These are phyloP conservation scores for Heliconius melpomene DNA, from an alignment of 1,140 invertebrate species.

Conservation along the genomic window DNA sequence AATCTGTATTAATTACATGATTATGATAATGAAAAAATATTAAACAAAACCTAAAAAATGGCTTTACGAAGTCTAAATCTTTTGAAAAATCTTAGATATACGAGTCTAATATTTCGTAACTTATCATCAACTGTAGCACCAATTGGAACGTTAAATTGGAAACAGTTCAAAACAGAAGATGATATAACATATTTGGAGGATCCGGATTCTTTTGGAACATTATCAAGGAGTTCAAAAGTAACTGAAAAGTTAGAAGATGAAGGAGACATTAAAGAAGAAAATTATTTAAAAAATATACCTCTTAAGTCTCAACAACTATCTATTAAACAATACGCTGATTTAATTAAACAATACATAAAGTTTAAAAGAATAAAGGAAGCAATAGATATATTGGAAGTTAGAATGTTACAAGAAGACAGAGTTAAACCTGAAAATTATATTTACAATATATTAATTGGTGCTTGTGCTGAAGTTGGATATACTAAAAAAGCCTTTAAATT, in stretches of 20 bases:
- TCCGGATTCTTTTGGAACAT: conserved; percentile 81
- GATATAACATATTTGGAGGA: conserved; percentile 68
- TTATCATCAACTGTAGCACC: neutral
- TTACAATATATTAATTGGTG: conserved; percentile 90
- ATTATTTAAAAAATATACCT: conserved; percentile 75
- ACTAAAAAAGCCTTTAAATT: conserved; percentile 92
- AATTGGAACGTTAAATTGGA: conserved; percentile 29
- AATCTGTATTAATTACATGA: too few relatives aligned
- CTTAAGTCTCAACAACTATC: conserved; percentile 76
- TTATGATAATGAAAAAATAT: neutral
- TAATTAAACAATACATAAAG: conserved; percentile 86
- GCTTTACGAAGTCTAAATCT: conserved; percentile 51
- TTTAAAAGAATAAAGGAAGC: conserved; percentile 86
- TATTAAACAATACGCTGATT: conserved; percentile 83
- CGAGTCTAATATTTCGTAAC: conserved; percentile 17
- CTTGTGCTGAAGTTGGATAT: conserved; percentile 90
- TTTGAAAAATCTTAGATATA: conserved; percentile 40
- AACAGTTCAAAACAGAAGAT: conserved; percentile 58
- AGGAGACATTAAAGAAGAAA: conserved; percentile 82
- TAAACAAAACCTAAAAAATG: conserved; percentile 42
- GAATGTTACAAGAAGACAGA: conserved; percentile 88
- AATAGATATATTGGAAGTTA: conserved; percentile 86
- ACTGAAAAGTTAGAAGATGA: conserved; percentile 65
- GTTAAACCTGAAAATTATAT: conserved; percentile 89
- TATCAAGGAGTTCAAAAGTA: conserved; percentile 42